Percentiles rank a stretch among this genome's conserved stretches.
These are phyloP conservation scores for Myotis daubentonii DNA, from an alignment of 2,797 vertebrate species.

Conservation along the genomic window DNA sequence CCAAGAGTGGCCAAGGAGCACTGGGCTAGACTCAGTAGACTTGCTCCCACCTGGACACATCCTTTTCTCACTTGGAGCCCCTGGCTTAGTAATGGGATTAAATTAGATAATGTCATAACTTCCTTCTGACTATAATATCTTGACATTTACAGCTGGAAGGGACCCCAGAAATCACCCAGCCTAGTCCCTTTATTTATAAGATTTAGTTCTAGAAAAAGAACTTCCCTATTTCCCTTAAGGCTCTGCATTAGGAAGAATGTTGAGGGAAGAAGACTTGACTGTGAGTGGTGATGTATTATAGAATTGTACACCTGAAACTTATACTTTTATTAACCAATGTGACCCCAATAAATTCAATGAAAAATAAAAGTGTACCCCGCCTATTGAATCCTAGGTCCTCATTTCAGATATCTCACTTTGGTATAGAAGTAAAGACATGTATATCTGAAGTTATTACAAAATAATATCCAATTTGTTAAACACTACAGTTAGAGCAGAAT, in stretches of 20 bases:
- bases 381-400: background rate
- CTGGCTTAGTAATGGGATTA: background rate
- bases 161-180: background rate
- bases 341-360: background rate
- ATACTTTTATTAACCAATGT: background rate
- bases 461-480: background rate
- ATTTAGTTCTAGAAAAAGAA: conserved; percentile 22
- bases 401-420: background rate
- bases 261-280: background rate
- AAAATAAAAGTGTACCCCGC: background rate
- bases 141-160: background rate
- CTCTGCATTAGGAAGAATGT: background rate
- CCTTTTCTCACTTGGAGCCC: background rate
- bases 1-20: background rate
- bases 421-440: background rate
- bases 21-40: background rate
- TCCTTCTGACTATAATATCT: background rate
- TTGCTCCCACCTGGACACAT: background rate
- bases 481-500: background rate
- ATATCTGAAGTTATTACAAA: background rate
- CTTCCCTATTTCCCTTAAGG: background rate
- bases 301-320: background rate
- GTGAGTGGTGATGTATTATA: background rate
- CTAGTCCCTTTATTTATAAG: background rate
- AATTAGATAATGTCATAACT: background rate